Evolutionary conservation across 1,140 invertebrate species (phyloP).

Genomic region (Ceratosolen fusciceps): DNA sequence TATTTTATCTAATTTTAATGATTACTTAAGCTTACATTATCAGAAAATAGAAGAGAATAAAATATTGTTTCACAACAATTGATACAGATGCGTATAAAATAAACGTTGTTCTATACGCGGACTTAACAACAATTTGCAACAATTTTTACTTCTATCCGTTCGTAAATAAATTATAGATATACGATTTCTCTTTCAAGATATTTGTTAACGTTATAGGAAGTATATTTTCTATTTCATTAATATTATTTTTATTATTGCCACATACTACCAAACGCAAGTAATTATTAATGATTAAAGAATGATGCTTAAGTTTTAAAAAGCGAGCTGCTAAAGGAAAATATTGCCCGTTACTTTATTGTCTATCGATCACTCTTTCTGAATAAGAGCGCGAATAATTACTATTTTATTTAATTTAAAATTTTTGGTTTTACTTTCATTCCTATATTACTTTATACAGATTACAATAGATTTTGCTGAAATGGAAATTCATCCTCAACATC

Average conservation of each 20-base stretch:
- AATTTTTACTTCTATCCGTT: background rate
- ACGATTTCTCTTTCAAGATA: background rate
- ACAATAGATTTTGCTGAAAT: conserved; percentile 58
- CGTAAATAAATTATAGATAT: background rate
- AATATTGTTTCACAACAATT: no score
- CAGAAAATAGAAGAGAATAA: no score
- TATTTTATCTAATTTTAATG: no score
- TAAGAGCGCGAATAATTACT: no score
- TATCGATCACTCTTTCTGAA: no score
- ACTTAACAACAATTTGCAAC: no score
- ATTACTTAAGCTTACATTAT: background rate
- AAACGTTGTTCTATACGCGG: no score
- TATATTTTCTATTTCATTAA: background rate
- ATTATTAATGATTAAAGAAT: background rate
- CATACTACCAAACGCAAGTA: background rate
- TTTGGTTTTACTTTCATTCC: background rate
- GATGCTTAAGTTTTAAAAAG: no score
- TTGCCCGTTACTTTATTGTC: no score
- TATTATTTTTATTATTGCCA: no score
- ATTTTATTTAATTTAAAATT: background rate
- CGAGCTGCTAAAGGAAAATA: no score
- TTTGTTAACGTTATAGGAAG: background rate
- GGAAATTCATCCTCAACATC: conserved; percentile 52
- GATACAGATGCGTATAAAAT: no score
- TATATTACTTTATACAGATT: conserved; percentile 26